A percentile compares a stretch with the other conserved stretches of the same genome.
phyloP scores from a whole-genome alignment of 1,140 invertebrate species.

The Chlorops oryzae region DNA sequence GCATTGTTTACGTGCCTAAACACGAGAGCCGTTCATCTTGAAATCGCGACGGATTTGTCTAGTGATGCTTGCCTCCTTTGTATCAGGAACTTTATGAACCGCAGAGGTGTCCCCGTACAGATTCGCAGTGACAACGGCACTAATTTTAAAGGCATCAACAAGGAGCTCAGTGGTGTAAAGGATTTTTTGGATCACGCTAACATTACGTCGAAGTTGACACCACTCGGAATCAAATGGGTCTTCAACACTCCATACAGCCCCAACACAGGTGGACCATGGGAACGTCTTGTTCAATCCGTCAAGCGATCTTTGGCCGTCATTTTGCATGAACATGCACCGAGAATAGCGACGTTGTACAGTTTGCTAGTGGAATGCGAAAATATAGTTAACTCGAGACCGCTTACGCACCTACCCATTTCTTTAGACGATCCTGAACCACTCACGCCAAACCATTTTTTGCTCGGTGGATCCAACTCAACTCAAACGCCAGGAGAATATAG shows the following conservation, averaged over 20 bases:
- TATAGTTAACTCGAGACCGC: constrained; percentile 21
- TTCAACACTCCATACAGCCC: constrained; percentile 2
- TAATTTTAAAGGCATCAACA: constrained; percentile 6
- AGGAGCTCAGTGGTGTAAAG: not conserved
- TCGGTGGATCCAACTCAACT: constrained; percentile 1
- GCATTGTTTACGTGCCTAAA: too few relatives aligned
- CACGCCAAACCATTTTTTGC: constrained; percentile 7
- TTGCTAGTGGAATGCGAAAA: constrained; percentile 22
- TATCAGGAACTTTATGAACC: too few relatives aligned
- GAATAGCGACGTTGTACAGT: constrained; percentile 20
- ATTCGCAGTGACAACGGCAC: constrained; percentile 7
- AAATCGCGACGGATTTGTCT: constrained; percentile 2
- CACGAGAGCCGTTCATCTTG: constrained; percentile 4
- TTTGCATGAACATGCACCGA: constrained; percentile 15
- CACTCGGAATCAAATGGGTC: constrained; percentile 1
- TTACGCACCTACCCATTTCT: constrained; percentile 25
- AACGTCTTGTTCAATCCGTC: constrained; percentile 18
- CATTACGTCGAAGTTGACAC: not conserved
- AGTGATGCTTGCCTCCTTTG: constrained; percentile 8
- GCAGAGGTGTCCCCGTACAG: constrained; percentile 1
- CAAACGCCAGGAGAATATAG: too few relatives aligned
- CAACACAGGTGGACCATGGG: constrained; percentile 24
- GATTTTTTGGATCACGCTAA: not conserved
- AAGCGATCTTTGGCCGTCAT: constrained; percentile 17
- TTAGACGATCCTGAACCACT: constrained; percentile 20